Evolutionary conservation across 2,797 vertebrate species (phyloP), one percentile per base, ranked within the genome.

Genomic region (Girardinus metallicus): DNA sequence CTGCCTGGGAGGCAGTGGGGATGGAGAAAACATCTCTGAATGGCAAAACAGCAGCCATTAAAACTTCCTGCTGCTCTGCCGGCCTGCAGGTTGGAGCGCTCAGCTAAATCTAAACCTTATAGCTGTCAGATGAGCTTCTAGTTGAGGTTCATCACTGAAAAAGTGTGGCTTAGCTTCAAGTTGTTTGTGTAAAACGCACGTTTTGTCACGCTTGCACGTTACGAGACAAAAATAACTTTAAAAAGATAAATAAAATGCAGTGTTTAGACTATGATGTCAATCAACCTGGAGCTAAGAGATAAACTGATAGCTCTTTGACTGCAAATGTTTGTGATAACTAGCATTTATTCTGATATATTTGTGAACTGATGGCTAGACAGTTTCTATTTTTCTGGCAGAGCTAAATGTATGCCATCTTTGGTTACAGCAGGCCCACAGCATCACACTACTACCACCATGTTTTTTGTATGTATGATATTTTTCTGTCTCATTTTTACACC

Each of bases 1-100:
- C 70, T 74, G 83, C 71, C 80, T 57, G 81, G 77, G 74, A 90
- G 82, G 87, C 75, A 76, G 74, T 44, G 43, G 60, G 80, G 18
- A 64, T 77, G 16, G 36, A 57, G 31, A 83, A 73, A 77, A 41
- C 9, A 62, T 74, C 47, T 31, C 47, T 39, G n/a, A 64, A 60
- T 66, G 57, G 21, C 47, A 79, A 85, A 79, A 64, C 80, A 77
- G 18, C 9, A 3, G 15, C 57, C 55, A 81, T 78, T 84, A 62
- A 78, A 86, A 78, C 34, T 51, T 79, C 43, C 70, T 78, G 15
- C 36, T 62, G 76, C 31, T n/a, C 26, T 23, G 34, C 79, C 72
- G 12, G 21, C 41, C 5, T 66, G 36, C 18, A 18, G 34, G 16
- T 21, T 66, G 62, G 34, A 64, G 15, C 31, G 5, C 29, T 36